Base-by-base conservation (phyloP, 2,888 invertebrate genomes). In the Periphyllus acericola region DNA sequence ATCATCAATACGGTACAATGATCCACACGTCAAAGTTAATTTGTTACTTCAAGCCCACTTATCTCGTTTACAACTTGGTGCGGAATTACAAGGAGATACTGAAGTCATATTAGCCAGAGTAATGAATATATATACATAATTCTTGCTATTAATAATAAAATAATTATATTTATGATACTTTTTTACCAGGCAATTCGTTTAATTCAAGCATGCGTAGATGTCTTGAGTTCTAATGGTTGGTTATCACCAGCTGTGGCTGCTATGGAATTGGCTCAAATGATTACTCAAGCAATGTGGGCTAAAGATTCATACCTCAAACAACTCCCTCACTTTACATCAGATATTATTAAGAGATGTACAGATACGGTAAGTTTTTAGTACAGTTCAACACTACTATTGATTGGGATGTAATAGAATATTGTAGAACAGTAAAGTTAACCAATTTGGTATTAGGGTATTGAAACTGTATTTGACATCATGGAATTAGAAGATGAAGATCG, bases 181-280 rank as follows among this genome's bases (percentile, higher is more conserved):
- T 46, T 52, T 83, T 89, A 82, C 19, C 93, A 94, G 93, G 96
- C 96, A 0, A 95, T 97, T 89, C 93, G 97, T 0, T 92, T 97
- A 83, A 97, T 97, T 91, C 97, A 97, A 91, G 99, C 99, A 0
- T 99, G 99, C 92, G 99, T 99, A 55, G 94, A 98, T 92, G 98
- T 98, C 19, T 92, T 98, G 68, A 96, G 96, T 91, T 97, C 97
- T 76, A 99, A 98, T 91, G 99, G 99, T 60, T 99, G 99, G 99
- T 93, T 99, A 82, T 95, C 97, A 0, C 99, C 99, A 0, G 99
- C 99, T 6, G 97, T 99, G 72, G 98, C 99, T 32, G 99, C 99
- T 90, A 99, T 99, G 99, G 99, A 99, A 92, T 93, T 99, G 91
- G 98, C 99, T 0, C 99, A 99, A 93, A 99, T 99, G 99, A 97